These are phyloP conservation scores for Sarcoramphus papa DNA, from an alignment of 2,797 vertebrate genomes.

Conservation along the genomic window DNA sequence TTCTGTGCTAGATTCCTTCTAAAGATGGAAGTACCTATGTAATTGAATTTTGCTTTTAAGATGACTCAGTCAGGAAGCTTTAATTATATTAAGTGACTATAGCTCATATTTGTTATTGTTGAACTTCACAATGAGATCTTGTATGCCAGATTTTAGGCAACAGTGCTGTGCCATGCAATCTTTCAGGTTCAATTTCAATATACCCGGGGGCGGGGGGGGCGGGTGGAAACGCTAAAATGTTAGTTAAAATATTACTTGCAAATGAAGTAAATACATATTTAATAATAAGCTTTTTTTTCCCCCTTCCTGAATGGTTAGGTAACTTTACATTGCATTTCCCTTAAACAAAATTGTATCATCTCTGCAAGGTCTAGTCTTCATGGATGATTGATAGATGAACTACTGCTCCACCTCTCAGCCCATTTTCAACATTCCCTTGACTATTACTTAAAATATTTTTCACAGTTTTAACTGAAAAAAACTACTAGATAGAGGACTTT, in stretches of 20 bases:
- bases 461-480: neutral
- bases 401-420: neutral
- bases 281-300: neutral
- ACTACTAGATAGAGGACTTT: neutral
- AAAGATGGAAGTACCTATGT: neutral
- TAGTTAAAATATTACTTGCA: neutral
- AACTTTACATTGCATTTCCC: neutral
- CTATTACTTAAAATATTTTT: neutral
- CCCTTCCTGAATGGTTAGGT: neutral
- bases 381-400: neutral
- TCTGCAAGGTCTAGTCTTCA: neutral
- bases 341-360: neutral
- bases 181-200: neutral
- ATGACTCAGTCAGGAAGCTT: neutral
- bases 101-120: neutral
- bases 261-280: neutral
- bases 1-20: neutral
- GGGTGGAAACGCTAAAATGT: neutral
- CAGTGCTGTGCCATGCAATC: neutral
- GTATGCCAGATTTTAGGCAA: neutral
- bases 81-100: neutral
- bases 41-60: neutral
- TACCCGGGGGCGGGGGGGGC: neutral
- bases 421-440: neutral
- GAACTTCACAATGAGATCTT: neutral